Percentiles rank a stretch among this genome's conserved stretches.
Evolutionary conservation across 2,888 invertebrate species (phyloP).

Genomic region (Oxystoma pomonae): DNA sequence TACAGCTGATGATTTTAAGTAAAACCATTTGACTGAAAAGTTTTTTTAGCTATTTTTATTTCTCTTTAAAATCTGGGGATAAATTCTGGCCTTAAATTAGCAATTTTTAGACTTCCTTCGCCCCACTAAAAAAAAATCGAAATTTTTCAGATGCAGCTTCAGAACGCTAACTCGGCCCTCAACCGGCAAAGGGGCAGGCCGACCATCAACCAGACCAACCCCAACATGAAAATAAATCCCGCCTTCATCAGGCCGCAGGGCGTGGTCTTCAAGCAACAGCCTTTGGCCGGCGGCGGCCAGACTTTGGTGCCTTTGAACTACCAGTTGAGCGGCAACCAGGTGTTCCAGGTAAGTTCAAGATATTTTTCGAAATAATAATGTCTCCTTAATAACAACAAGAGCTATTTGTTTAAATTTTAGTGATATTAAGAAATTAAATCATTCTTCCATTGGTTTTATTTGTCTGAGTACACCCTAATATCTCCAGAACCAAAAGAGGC

Average conservation of each 20-base stretch:
- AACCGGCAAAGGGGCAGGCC: slow-evolving; percentile 45
- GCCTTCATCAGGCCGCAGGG: slow-evolving; percentile 43
- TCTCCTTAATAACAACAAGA: too few species aligned
- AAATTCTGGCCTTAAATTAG: too few species aligned
- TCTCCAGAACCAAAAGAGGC: too few species aligned
- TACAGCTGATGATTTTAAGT: too few species aligned
- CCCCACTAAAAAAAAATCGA: too few species aligned
- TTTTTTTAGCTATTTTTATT: neutral
- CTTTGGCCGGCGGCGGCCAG: slow-evolving; percentile 53
- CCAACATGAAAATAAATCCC: slow-evolving; percentile 28
- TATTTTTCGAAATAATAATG: too few species aligned
- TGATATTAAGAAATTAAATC: too few species aligned
- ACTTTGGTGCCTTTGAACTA: slow-evolving; percentile 58
- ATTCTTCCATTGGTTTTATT: too few species aligned
- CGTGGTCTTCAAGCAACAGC: slow-evolving; percentile 67
- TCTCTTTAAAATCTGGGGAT: neutral
- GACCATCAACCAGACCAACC: slow-evolving; percentile 37
- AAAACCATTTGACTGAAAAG: neutral
- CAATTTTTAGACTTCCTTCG: too few species aligned
- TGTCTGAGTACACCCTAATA: too few species aligned
- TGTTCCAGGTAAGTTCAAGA: slow-evolving; percentile 60
- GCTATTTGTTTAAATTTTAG: too few species aligned
- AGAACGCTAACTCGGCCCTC: slow-evolving; percentile 34
- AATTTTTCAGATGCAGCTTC: slow-evolving; percentile 44
- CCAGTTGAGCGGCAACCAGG: slow-evolving; percentile 57